phyloP scores from a whole-genome alignment of 2,113 vertebrate genomes.

The Empidonax alnorum region DNA sequence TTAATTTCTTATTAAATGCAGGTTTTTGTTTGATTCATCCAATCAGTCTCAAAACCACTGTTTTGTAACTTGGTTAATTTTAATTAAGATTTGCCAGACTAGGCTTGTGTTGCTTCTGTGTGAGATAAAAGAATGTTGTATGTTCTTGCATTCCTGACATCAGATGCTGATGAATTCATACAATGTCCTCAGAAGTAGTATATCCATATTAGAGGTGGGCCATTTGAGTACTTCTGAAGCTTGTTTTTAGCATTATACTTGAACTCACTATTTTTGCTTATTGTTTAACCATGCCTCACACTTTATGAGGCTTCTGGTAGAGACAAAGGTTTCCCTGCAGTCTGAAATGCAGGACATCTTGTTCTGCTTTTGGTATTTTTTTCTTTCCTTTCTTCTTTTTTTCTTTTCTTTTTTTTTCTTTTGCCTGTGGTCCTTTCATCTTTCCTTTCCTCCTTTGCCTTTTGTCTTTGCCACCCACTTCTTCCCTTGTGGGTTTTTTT shows the following conservation, averaged over 20 bases:
- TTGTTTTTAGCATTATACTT: neutral
- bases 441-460: neutral
- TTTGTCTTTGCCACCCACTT: conserved; percentile 25
- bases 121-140: neutral
- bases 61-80: neutral
- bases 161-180: neutral
- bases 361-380: fast-evolving
- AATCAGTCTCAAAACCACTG: neutral
- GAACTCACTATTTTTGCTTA: neutral
- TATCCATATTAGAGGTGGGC: neutral
- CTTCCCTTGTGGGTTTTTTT: neutral
- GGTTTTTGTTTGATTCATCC: neutral
- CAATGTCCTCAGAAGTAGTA: neutral
- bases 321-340: neutral
- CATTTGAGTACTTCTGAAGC: neutral
- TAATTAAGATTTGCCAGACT: neutral
- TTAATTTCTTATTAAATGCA: neutral
- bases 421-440: neutral
- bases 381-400: too few relatives aligned
- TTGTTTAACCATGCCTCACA: neutral
- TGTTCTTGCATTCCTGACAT: neutral
- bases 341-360: neutral
- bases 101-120: neutral
- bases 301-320: neutral
- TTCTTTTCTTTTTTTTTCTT: too few relatives aligned